Conservation (phyloP, 2,113 vertebrate species). For the Varanus komodoensis region DNA sequence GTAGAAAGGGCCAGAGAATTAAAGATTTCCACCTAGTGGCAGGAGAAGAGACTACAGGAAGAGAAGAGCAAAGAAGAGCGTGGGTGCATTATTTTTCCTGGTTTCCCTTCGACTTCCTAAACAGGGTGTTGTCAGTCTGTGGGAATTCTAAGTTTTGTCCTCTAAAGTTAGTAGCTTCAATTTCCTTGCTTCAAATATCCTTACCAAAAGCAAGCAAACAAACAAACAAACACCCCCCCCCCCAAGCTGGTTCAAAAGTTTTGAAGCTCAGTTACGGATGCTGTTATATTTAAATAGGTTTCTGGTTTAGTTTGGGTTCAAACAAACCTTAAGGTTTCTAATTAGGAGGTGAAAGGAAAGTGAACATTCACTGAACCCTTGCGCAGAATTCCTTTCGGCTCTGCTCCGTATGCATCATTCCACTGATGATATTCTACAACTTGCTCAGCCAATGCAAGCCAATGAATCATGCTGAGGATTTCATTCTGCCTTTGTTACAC, state of each 20-base stretch:
- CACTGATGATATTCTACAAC: fast-evolving
- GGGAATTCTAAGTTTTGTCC: not conserved
- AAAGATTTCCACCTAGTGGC: too few relatives aligned
- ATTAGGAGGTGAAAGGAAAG: not conserved
- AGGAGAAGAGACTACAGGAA: too few relatives aligned
- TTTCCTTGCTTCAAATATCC: not conserved
- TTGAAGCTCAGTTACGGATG: not conserved
- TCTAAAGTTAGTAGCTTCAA: not conserved
- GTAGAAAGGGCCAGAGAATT: too few relatives aligned
- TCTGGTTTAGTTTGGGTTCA: not conserved
- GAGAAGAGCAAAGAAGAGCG: too few relatives aligned
- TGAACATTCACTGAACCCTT: not conserved
- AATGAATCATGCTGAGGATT: not conserved
- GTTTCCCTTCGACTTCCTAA: too few relatives aligned
- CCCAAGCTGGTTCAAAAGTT: not conserved
- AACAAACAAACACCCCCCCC: too few relatives aligned
- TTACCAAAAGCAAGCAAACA: too few relatives aligned
- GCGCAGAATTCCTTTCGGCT: not conserved
- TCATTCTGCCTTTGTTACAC: not conserved
- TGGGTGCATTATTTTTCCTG: too few relatives aligned
- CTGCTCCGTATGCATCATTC: fast-evolving
- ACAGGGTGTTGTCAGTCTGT: too few relatives aligned
- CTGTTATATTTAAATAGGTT: not conserved
- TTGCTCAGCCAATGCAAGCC: not conserved
- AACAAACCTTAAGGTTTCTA: not conserved